phyloP scores from a whole-genome alignment of 2,797 vertebrate genomes.

The Rhinatrema bivittatum region DNA sequence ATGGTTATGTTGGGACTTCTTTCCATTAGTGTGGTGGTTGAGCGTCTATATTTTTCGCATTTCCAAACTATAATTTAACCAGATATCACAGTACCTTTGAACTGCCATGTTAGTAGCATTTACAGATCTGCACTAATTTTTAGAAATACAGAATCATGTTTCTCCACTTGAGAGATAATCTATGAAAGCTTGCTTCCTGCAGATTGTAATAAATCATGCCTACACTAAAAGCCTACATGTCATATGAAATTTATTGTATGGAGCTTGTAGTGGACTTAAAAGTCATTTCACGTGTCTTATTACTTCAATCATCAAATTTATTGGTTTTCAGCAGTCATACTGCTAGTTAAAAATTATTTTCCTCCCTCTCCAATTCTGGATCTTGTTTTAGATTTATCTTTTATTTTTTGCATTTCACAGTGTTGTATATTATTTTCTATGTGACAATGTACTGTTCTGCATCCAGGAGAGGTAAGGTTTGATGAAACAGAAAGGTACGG shows the following conservation, averaged over 20 bases:
- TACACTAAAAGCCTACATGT: slow-evolving; percentile 60
- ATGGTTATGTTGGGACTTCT: too few relatives aligned
- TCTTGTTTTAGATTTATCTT: slow-evolving; percentile 11
- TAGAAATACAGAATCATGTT: slow-evolving; percentile 59
- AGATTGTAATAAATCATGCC: slow-evolving; percentile 62
- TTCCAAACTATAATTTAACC: too few relatives aligned
- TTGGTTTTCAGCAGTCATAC: slow-evolving; percentile 53
- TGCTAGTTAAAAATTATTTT: slow-evolving; percentile 50
- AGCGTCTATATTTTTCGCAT: too few relatives aligned
- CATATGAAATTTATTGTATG: slow-evolving; percentile 68
- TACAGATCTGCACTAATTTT: slow-evolving; percentile 55
- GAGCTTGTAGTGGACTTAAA: slow-evolving; percentile 62
- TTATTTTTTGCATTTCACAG: slow-evolving; percentile 12
- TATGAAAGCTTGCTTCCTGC: slow-evolving; percentile 55
- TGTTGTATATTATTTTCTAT: too few relatives aligned
- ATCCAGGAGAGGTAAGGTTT: slow-evolving; percentile 14
- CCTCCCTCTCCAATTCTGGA: slow-evolving; percentile 21
- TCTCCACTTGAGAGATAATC: slow-evolving; percentile 66
- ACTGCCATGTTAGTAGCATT: slow-evolving; percentile 44
- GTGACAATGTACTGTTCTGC: too few relatives aligned
- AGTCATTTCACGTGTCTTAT: slow-evolving; percentile 67
- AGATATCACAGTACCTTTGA: slow-evolving; percentile 16
- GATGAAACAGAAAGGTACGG: slow-evolving; percentile 35
- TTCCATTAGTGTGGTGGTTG: too few relatives aligned
- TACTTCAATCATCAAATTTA: slow-evolving; percentile 67